Evolutionary conservation across 2,797 vertebrate species (phyloP).

Genomic region (Sphenodon punctatus): DNA sequence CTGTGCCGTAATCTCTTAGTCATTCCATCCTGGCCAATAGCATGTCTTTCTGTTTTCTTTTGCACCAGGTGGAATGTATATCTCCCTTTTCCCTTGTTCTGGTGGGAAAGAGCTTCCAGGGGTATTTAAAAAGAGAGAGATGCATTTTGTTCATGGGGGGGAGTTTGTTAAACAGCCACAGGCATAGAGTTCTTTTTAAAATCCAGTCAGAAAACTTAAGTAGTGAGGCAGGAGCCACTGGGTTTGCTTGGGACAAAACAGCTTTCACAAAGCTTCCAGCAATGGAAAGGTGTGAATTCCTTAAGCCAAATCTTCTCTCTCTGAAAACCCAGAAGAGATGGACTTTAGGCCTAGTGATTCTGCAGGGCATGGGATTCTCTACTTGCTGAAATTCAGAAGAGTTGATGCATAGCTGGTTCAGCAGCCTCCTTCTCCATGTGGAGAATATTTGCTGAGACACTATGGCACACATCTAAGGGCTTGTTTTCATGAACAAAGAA

Average conservation of each 20-base stretch:
- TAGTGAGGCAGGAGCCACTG: background rate
- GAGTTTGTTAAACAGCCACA: background rate
- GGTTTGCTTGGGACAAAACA: background rate
- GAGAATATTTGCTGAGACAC: no score
- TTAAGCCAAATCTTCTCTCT: background rate
- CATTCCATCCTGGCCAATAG: background rate
- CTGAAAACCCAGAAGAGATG: no score
- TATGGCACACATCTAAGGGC: no score
- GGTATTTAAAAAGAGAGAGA: constrained; percentile 7
- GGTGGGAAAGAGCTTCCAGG: background rate
- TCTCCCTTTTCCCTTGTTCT: no score
- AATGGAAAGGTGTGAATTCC: background rate
- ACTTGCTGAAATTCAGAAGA: background rate
- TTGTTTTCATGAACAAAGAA: no score
- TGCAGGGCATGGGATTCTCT: background rate
- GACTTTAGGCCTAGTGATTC: background rate
- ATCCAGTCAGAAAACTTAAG: background rate
- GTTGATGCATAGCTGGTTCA: background rate
- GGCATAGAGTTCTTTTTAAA: constrained; percentile 1
- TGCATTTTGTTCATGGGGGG: background rate
- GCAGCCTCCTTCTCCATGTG: no score
- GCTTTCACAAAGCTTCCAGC: background rate
- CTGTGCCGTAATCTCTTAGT: background rate
- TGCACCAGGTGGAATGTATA: no score
- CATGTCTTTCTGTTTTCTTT: background rate